Conservation (phyloP, 2,888 invertebrate species). For the Macroteleia sp. region DNA sequence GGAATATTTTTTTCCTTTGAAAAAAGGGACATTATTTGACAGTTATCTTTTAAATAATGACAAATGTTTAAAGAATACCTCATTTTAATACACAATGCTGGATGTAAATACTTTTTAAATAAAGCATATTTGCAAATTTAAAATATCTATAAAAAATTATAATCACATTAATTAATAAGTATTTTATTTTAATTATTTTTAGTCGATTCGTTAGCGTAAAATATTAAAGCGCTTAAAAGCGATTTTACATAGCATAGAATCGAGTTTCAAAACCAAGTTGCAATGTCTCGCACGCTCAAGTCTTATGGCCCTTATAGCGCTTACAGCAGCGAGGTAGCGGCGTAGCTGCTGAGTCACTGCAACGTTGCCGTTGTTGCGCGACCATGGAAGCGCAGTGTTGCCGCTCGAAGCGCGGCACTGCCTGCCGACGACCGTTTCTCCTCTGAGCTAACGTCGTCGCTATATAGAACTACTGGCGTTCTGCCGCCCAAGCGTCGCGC, state of each 20-base stretch:
- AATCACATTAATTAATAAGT: too few species aligned
- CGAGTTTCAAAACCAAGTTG: conserved; percentile 79
- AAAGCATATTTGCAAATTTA: too few species aligned
- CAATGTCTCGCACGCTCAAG: conserved; percentile 72
- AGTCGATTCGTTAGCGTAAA: too few species aligned
- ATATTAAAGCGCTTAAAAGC: conserved; percentile 20
- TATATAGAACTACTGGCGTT: conserved; percentile 50
- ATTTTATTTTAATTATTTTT: neutral
- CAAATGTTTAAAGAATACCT: too few species aligned
- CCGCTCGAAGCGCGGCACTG: conserved; percentile 45
- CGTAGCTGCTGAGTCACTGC: conserved; percentile 77
- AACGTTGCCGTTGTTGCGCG: conserved; percentile 73
- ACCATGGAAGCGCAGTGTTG: conserved; percentile 59
- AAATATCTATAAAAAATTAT: too few species aligned
- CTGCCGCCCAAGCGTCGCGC: conserved; percentile 35
- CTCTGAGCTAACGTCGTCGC: conserved; percentile 61
- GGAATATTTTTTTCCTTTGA: too few species aligned
- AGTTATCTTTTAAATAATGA: too few species aligned
- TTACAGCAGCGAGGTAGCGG: conserved; percentile 28
- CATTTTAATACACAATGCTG: too few species aligned
- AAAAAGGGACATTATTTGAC: too few species aligned
- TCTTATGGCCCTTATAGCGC: conserved; percentile 65
- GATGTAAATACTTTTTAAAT: too few species aligned
- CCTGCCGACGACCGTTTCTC: conserved; percentile 39
- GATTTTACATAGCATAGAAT: conserved; percentile 73